Conservation (phyloP, 2,888 invertebrate genomes). For the Apoda limacodes region DNA sequence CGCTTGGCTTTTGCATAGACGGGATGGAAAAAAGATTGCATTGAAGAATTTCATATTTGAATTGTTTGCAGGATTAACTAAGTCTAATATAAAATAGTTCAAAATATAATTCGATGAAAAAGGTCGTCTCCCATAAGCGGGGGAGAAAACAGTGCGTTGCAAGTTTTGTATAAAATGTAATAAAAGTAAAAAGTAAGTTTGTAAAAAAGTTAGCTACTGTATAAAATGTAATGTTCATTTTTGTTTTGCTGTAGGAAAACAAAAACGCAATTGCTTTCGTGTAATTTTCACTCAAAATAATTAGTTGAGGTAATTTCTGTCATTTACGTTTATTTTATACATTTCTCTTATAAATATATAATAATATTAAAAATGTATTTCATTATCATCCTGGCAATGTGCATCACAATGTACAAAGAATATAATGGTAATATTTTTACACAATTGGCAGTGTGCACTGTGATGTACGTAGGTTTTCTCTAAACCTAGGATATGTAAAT, state of each 20-base stretch:
- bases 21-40: slow-evolving; percentile 5
- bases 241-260: slow-evolving; percentile 14
- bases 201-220: slow-evolving; percentile 8
- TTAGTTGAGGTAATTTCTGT: too few relatives aligned
- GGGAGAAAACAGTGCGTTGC: slow-evolving; percentile 13
- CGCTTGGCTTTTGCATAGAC: slow-evolving; percentile 3
- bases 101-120: slow-evolving; percentile 7
- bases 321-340: too few relatives aligned
- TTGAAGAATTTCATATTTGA: slow-evolving; percentile 8
- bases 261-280: slow-evolving; percentile 11
- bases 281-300: slow-evolving; percentile 7
- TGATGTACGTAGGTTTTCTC: slow-evolving; percentile 11
- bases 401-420: slow-evolving; percentile 10
- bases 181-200: too few relatives aligned
- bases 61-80: slow-evolving; percentile 6
- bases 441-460: too few relatives aligned
- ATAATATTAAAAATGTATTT: slow-evolving; percentile 1
- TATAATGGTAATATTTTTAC: slow-evolving; percentile 7
- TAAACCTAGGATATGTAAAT: too few relatives aligned
- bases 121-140: slow-evolving; percentile 12
- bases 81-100: too few relatives aligned
- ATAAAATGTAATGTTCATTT: slow-evolving; percentile 12
- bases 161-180: slow-evolving; percentile 11
- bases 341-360: slow-evolving; percentile 4
- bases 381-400: slow-evolving; percentile 5